Base-by-base conservation (phyloP, 2,888 invertebrate genomes). In the Pardosa pseudoannulata region DNA sequence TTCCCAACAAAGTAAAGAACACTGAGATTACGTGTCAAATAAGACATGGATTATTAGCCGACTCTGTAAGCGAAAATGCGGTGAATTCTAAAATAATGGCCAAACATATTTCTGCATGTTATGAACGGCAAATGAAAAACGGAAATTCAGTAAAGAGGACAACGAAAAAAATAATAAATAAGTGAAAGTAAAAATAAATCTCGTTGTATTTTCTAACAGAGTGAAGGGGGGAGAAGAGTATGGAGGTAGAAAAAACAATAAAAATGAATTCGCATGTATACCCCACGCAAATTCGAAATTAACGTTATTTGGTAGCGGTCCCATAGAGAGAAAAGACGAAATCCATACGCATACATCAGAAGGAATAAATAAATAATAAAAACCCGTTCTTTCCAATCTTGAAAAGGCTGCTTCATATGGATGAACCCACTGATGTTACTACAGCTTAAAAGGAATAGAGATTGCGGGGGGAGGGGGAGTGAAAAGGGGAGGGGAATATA, bases 291-390 rank as follows among this genome's bases (percentile, higher is more conserved):
- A 82, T 82, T 31, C 70, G 56, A 75, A 82, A 82, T 82, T 82
- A 82, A 76, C 75, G 82, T 82, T 75, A 75, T 82, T 82, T 82
- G 82, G 82, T 75, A 71, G 64, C 46, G 75, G 82, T 71, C 75
- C 82, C 82, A 73, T 23, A 56, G 6, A 36, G 32, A 50, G 50
- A 68, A 62, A 75, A 62, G 62, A 74, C 56, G 7, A 71, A 80
- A 82, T 82, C 75, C 71, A 82, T 82, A 82, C 82, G 67, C 65
- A 70, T 56, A 23, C 75, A 70, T 75, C 71, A 75, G 41, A 7
- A n/a, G 64, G 75, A 70, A 82, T 75, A 75, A 82, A 82, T 75
- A 75, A 82, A 82, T 82, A 82, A 82, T 75, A 82, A 82, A 81
- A 82, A 74, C 56, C 32, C 32, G 1, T 50, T 41, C 36, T 68